phyloP scores from a whole-genome alignment of 2,888 invertebrate genomes.

The Cepaea hortensis region DNA sequence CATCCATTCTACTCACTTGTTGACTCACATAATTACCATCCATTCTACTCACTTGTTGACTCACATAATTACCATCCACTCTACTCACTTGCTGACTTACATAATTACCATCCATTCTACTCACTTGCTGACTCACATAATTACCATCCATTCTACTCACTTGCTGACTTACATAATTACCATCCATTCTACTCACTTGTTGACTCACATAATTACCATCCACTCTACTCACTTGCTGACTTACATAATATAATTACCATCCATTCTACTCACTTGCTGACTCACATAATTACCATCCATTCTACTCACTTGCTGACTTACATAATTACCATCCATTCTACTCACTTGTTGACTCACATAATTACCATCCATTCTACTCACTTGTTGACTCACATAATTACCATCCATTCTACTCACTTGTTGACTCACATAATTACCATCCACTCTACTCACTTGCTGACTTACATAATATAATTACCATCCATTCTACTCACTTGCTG shows the following conservation, averaged over 20 bases:
- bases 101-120: no score
- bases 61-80: no score
- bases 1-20: no score
- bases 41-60: no score
- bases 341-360: constrained; percentile 60
- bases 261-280: no score
- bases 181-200: constrained; percentile 77
- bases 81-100: no score
- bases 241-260: no score
- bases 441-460: constrained; percentile 56
- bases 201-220: constrained; percentile 76
- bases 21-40: no score
- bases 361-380: constrained; percentile 86
- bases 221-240: constrained; percentile 84
- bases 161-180: constrained; percentile 60
- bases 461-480: constrained; percentile 69
- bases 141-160: no score
- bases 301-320: constrained; percentile 58
- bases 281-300: not conserved
- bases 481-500: constrained; percentile 78
- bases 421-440: not conserved
- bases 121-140: no score
- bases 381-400: not conserved
- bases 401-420: no score
- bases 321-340: constrained; percentile 78